Conservation (phyloP, 2,797 vertebrate genomes). For the Brachymystax lenok region DNA sequence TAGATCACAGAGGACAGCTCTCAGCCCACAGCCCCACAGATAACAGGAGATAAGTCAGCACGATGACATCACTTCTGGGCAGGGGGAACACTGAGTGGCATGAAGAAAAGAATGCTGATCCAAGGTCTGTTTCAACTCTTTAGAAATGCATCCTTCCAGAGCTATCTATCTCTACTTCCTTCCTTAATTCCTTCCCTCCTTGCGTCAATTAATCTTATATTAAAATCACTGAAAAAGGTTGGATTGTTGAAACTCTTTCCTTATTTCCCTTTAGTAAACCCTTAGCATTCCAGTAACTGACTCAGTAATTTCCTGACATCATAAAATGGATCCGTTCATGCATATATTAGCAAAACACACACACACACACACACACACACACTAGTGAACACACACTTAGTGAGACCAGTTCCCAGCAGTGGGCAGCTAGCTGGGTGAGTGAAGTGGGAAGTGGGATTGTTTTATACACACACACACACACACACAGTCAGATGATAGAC, state of each 20-base stretch:
- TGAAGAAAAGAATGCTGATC: neutral
- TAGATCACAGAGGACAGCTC: neutral
- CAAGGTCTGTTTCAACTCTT: neutral
- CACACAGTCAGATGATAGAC: neutral
- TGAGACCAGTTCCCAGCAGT: neutral
- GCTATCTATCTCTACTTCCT: too few species aligned
- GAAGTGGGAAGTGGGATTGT: constrained; percentile 45
- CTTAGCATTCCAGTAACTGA: too few species aligned
- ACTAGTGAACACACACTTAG: neutral
- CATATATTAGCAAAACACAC: constrained; percentile 24
- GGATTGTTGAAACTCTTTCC: too few species aligned
- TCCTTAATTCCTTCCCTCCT: too few species aligned
- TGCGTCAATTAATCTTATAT: too few species aligned
- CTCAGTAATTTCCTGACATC: too few species aligned
- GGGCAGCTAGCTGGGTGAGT: constrained; percentile 55
- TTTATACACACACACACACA: constrained; percentile 33
- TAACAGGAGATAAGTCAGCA: constrained; percentile 62
- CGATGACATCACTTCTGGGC: constrained; percentile 56
- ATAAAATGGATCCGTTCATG: too few species aligned
- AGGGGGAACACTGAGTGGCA: constrained; percentile 35
- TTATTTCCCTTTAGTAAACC: too few species aligned
- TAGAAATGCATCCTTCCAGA: too few species aligned
- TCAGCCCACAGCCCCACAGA: constrained; percentile 62
- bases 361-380: constrained; percentile 14
- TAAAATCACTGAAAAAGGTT: too few species aligned